These are phyloP conservation scores for Oligia fasciuncula DNA, from an alignment of 2,888 invertebrate genomes.

Conservation along the genomic window DNA sequence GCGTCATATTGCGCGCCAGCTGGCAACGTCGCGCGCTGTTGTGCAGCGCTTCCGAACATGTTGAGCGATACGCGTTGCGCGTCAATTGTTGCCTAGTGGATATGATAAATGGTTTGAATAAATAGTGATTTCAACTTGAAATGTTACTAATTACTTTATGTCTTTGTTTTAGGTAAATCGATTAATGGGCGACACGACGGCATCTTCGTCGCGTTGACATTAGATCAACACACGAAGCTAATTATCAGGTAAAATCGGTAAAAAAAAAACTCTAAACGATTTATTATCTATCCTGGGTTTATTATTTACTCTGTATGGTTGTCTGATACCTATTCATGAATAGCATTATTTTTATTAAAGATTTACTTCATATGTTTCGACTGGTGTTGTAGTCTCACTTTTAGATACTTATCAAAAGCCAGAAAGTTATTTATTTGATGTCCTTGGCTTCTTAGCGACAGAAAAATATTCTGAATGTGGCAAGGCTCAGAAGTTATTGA, in stretches of 20 bases:
- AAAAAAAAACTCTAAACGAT: too few species aligned
- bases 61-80: too few species aligned
- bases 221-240: background rate
- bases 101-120: background rate
- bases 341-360: too few species aligned
- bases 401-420: background rate
- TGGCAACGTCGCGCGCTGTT: background rate
- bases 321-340: too few species aligned
- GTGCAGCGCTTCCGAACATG: background rate
- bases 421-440: slow-evolving; percentile 9
- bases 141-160: background rate
- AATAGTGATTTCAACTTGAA: background rate
- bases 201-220: background rate
- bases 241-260: slow-evolving; percentile 1
- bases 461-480: slow-evolving; percentile 20
- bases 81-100: background rate
- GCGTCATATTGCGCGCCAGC: background rate
- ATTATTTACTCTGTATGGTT: too few species aligned
- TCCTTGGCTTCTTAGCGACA: slow-evolving; percentile 1
- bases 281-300: too few species aligned
- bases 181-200: background rate
- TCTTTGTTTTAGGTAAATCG: slow-evolving; percentile 16
- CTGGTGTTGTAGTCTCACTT: slow-evolving; percentile 5
- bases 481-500: background rate
- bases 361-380: background rate